Percentiles rank a stretch among this genome's conserved stretches.
Evolutionary conservation across 2,888 invertebrate genomes (phyloP).

Genomic region (Diachrysia chrysitis): DNA sequence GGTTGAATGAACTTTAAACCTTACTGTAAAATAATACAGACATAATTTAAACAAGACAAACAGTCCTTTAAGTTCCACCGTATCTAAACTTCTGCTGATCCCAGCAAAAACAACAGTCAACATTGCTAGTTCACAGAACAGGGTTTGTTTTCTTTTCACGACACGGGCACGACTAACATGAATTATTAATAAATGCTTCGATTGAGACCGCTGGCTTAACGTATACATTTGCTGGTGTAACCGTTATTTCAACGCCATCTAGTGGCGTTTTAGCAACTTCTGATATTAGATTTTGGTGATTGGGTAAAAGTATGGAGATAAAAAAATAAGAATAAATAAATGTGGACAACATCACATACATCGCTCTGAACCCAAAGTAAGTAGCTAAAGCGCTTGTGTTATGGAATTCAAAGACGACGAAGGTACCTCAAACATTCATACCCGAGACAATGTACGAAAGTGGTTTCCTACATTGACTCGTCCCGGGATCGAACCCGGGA

Average conservation of each 20-base stretch:
- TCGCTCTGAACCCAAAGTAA: too few relatives aligned
- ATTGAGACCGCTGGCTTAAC: slow-evolving; percentile 53
- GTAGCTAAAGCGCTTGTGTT: too few relatives aligned
- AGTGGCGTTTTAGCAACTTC: slow-evolving; percentile 1
- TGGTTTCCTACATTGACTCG: too few relatives aligned
- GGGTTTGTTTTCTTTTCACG: slow-evolving; percentile 52
- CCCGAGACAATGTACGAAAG: too few relatives aligned
- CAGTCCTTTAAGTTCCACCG: neutral
- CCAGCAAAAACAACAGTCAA: slow-evolving; percentile 32
- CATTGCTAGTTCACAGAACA: slow-evolving; percentile 22
- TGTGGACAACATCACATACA: too few relatives aligned
- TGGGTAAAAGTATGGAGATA: neutral
- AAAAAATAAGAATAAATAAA: neutral
- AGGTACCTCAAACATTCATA: too few relatives aligned
- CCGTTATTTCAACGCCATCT: slow-evolving; percentile 34
- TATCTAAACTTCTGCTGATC: slow-evolving; percentile 13
- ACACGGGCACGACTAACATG: slow-evolving; percentile 51
- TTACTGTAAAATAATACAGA: neutral
- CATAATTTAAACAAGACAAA: neutral
- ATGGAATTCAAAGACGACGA: too few relatives aligned
- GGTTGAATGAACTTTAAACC: neutral
- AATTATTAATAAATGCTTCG: slow-evolving; percentile 62
- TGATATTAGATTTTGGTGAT: neutral
- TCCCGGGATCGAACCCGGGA: too few relatives aligned
- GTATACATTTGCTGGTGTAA: slow-evolving; percentile 45